These are phyloP conservation scores for Peromyscus californicus DNA, from an alignment of 2,113 vertebrate genomes.

Conservation along the genomic window DNA sequence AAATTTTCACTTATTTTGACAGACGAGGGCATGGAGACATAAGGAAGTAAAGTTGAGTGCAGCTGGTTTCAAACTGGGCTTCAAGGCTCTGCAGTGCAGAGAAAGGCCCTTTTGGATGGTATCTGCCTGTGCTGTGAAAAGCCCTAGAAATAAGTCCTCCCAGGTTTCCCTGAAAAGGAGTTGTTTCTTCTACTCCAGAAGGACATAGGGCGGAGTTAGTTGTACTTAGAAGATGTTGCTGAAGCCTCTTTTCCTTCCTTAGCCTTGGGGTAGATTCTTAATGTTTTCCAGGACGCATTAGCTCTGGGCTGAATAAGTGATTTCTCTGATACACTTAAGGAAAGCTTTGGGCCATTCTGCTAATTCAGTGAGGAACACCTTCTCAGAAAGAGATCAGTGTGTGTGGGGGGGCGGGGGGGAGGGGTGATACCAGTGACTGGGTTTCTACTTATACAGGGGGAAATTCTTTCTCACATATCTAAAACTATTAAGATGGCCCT, in stretches of 20 bases:
- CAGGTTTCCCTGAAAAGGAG: neutral
- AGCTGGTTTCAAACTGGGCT: neutral
- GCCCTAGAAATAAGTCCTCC: neutral
- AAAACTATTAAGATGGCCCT: neutral
- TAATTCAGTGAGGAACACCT: neutral
- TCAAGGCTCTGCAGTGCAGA: neutral
- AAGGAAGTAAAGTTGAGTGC: neutral
- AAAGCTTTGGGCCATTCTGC: neutral
- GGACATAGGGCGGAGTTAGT: neutral
- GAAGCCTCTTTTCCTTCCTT: neutral
- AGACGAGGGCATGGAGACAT: neutral
- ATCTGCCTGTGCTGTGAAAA: neutral
- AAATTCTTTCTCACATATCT: neutral
- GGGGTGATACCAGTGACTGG: neutral
- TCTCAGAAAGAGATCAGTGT: neutral
- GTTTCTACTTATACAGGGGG: neutral
- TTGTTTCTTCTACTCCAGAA: neutral
- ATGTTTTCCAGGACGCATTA: neutral
- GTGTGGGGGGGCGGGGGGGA: no score
- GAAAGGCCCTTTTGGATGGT: neutral
- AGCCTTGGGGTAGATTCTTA: neutral
- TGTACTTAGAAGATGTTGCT: neutral
- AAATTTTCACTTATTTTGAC: neutral
- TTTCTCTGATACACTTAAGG: neutral
- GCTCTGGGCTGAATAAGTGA: neutral